Evolutionary conservation across 1,140 invertebrate species (phyloP), one percentile per base, ranked within the genome.

Genomic region (Bombyx mandarina): DNA sequence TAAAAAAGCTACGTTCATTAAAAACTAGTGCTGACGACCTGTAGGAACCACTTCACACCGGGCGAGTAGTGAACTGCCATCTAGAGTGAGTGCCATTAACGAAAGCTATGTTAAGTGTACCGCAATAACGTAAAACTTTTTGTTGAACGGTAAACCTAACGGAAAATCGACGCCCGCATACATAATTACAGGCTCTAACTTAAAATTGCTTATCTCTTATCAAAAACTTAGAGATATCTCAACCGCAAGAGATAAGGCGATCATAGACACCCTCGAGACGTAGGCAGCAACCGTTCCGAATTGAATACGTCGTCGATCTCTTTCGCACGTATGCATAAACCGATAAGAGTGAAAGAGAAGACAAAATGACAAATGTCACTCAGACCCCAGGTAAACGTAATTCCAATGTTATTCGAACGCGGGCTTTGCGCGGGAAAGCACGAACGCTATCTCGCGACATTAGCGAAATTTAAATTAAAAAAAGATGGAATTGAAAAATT

Each of bases 381-480:
- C 60, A 59, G 71, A 66, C 73, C 71, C 75, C 80, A 82, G 82
- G 82, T 86, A 77, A 75, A 60, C 66, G 69, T 56, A 54, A 67
- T 58, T 76, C 64, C 62, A 75, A 71, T 63, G 46, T 78, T 82
- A 86, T 82, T 84, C 79, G 76, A 77, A 81, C 73, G 73, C 77
- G 71, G 75, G 75, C 81, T 75, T 84, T 82, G 73, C 79, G 81
- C 82, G 81, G 70, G 81, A 79, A 82, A 79, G 75, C 79, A 84
- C 82, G 79, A 71, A 53, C 8, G 26, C 8, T 35, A 18, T n/a
- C 65, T 72, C 70, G 71, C 68, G 62, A 5, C 26, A 35, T 35
- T 35, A 35, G 26, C 26, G 26, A 35, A 35, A 3, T 35, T 35
- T 2, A 35, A 3, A 35, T 35, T 3, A 35, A 35, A 3, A 35